phyloP scores from a whole-genome alignment of 2,113 vertebrate genomes.

The Anoura caudifer region DNA sequence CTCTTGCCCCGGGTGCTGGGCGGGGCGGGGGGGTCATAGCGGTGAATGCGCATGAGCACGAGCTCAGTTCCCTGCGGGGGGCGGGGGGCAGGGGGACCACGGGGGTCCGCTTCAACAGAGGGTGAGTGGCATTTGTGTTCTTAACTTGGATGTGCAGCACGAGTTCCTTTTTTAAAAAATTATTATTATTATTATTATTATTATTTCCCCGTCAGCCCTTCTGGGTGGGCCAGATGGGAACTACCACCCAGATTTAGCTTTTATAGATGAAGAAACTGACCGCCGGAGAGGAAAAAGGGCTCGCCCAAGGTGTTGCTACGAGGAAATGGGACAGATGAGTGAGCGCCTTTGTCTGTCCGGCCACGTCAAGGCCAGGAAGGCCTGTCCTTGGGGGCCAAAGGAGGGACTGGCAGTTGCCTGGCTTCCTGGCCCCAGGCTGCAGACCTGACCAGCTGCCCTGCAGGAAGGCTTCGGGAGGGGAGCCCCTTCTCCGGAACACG shows the following conservation, averaged over 20 bases:
- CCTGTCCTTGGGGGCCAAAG: not conserved
- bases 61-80: not conserved
- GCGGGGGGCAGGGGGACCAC: not conserved
- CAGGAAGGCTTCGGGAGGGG: not conserved
- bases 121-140: too few species aligned
- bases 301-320: not conserved
- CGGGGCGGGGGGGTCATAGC: not conserved
- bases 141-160: fast-evolving
- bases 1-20: too few species aligned
- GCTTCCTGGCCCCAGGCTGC: not conserved
- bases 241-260: not conserved
- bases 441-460: not conserved
- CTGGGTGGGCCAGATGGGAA: not conserved
- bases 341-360: not conserved
- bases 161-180: not conserved
- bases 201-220: not conserved
- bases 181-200: too few species aligned
- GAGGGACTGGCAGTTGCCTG: not conserved
- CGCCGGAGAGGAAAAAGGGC: not conserved
- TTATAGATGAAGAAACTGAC: not conserved
- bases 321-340: not conserved
- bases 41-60: fast-evolving
- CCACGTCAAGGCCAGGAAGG: not conserved
- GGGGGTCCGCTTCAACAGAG: not conserved
- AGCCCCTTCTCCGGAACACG: not conserved